Evolutionary conservation across 2,888 invertebrate genomes (phyloP).

Genomic region (Tanytarsus gracilentus): DNA sequence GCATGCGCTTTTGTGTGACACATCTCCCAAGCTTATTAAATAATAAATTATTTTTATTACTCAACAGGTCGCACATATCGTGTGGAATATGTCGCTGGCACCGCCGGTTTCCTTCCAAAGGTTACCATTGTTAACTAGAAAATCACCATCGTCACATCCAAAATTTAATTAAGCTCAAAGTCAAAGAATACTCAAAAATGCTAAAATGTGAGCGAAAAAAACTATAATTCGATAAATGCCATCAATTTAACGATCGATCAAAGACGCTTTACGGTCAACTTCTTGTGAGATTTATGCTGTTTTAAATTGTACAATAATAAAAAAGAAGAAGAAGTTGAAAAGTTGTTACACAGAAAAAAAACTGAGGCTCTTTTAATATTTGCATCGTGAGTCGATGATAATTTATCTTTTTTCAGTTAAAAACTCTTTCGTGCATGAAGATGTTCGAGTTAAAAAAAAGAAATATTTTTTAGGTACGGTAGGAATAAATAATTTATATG

Average conservation of each 20-base stretch:
- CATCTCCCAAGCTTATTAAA: background rate
- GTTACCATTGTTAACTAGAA: constrained; percentile 18
- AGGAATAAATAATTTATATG: background rate
- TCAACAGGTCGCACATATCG: constrained; percentile 11
- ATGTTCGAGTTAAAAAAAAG: background rate
- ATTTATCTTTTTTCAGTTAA: background rate
- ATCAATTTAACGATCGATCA: background rate
- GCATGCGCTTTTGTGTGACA: background rate
- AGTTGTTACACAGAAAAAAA: constrained; percentile 10
- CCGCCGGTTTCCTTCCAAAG: constrained; percentile 26
- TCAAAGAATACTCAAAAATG: constrained; percentile 16
- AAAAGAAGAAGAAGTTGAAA: background rate
- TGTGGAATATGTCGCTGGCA: constrained; percentile 17
- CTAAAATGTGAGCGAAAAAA: background rate
- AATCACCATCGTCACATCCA: background rate
- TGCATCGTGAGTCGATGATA: background rate
- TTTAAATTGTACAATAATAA: constrained; percentile 17
- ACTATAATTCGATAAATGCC: background rate
- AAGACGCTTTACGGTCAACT: background rate
- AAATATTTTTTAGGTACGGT: background rate
- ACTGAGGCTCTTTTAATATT: background rate
- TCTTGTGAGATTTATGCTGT: constrained; percentile 25
- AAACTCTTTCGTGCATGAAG: background rate
- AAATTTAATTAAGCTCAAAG: background rate
- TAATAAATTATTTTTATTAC: background rate